Evolutionary conservation across 2,113 vertebrate species (phyloP).

Genomic region (Lates calcarifer): DNA sequence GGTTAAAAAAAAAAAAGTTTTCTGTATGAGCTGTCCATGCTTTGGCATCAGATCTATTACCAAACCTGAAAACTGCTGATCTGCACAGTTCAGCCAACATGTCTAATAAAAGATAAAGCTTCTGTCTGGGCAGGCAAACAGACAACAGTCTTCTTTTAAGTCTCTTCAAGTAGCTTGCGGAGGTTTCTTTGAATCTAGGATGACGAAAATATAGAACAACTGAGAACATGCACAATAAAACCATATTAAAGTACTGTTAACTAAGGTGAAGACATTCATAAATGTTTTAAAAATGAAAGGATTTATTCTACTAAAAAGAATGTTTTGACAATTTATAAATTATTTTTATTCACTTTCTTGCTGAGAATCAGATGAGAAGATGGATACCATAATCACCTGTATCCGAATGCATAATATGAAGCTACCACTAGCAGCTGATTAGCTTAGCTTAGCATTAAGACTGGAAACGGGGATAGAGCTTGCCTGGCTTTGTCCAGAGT

Average conservation of each 20-base stretch:
- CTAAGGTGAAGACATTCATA: neutral
- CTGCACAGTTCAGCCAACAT: slow-evolving; percentile 24
- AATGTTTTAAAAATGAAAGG: neutral
- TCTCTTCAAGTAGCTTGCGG: slow-evolving; percentile 78
- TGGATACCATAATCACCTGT: too few relatives aligned
- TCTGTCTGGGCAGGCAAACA: slow-evolving; percentile 10
- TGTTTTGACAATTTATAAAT: too few relatives aligned
- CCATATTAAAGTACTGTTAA: neutral
- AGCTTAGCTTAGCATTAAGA: slow-evolving; percentile 3
- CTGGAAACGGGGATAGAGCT: neutral
- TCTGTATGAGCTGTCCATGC: slow-evolving; percentile 14
- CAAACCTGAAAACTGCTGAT: slow-evolving; percentile 18
- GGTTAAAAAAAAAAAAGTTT: slow-evolving; percentile 37
- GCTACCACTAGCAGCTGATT: neutral
- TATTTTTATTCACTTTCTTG: too few relatives aligned
- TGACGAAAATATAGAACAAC: neutral
- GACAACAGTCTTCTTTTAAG: slow-evolving; percentile 49
- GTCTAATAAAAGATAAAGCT: slow-evolving; percentile 17
- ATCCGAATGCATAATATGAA: neutral
- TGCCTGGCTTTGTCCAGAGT: neutral
- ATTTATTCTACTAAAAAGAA: too few relatives aligned
- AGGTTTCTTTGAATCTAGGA: slow-evolving; percentile 79
- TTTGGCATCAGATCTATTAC: slow-evolving; percentile 35
- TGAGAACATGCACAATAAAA: neutral
- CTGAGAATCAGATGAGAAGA: neutral